Evolutionary conservation across 2,888 invertebrate species (phyloP).

Genomic region (Nowickia ferox): DNA sequence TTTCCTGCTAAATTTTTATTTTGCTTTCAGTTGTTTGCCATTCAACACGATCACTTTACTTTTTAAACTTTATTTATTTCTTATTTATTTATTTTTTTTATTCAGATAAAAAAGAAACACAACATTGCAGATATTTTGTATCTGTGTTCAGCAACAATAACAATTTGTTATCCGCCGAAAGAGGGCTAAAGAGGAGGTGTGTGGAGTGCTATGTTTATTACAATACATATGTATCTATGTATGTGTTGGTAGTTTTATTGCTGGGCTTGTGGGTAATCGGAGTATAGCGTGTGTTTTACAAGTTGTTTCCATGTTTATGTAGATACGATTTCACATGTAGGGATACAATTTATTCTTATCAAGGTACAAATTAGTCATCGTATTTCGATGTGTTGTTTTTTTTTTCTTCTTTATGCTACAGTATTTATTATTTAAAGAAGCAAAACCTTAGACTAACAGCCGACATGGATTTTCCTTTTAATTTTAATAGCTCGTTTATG

Average conservation of each 20-base stretch:
- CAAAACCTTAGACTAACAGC: constrained; percentile 47
- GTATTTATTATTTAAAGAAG: neutral
- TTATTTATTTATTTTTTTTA: constrained; percentile 8
- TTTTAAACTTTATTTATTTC: constrained; percentile 42
- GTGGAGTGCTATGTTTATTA: neutral
- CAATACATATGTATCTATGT: neutral
- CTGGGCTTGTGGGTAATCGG: constrained; percentile 54
- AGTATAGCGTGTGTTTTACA: constrained; percentile 64
- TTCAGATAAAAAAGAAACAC: constrained; percentile 37
- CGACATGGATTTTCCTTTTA: constrained; percentile 3
- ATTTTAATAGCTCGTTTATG: too few species aligned
- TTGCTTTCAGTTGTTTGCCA: constrained; percentile 55
- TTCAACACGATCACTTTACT: constrained; percentile 65
- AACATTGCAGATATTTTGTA: constrained; percentile 55
- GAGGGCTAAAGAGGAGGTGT: neutral
- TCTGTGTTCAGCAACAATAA: constrained; percentile 40
- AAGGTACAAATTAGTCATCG: constrained; percentile 62
- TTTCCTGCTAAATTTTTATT: constrained; percentile 42
- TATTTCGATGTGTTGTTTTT: constrained; percentile 51
- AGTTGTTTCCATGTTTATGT: constrained; percentile 57
- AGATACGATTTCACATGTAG: constrained; percentile 53
- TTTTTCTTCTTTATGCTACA: neutral
- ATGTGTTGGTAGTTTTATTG: neutral
- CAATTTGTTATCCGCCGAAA: constrained; percentile 36
- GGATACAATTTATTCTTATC: constrained; percentile 54